A percentile compares a stretch with the other conserved stretches of the same genome.
phyloP scores from a whole-genome alignment of 2,888 invertebrate genomes.

The Torymus tubicola region DNA sequence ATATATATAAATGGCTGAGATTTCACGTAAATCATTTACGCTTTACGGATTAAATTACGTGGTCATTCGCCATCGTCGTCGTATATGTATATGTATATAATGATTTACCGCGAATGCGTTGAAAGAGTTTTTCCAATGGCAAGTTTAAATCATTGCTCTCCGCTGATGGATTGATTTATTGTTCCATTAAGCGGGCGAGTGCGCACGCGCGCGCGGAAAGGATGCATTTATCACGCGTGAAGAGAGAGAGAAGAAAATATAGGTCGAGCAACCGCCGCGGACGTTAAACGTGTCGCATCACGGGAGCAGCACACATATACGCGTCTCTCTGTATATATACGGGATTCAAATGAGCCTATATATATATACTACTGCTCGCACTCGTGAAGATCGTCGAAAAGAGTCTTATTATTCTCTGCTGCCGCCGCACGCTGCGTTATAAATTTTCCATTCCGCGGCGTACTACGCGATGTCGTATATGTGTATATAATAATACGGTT shows the following conservation, averaged over 20 bases:
- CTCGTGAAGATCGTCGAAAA: too few species aligned
- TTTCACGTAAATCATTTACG: slow-evolving; percentile 11
- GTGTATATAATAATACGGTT: too few species aligned
- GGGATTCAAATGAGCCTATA: too few species aligned
- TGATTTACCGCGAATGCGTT: slow-evolving; percentile 38
- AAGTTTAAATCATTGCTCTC: slow-evolving; percentile 44
- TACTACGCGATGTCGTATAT: too few species aligned
- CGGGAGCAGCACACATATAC: background rate
- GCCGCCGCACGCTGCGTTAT: too few species aligned
- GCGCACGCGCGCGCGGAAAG: slow-evolving; percentile 26
- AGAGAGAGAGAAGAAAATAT: background rate
- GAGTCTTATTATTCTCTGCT: too few species aligned
- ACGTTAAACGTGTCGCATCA: slow-evolving; percentile 17
- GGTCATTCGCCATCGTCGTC: background rate
- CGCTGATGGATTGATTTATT: slow-evolving; percentile 54
- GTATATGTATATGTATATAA: background rate
- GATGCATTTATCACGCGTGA: slow-evolving; percentile 43
- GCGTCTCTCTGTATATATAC: too few species aligned
- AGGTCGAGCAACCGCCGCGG: background rate
- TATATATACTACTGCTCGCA: too few species aligned
- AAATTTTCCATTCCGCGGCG: too few species aligned
- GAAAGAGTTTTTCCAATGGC: slow-evolving; percentile 8
- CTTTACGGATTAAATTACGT: slow-evolving; percentile 23
- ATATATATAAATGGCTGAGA: background rate
- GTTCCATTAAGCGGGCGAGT: slow-evolving; percentile 37